These are phyloP conservation scores for rabbit (Oryctolagus cuniculus) DNA, from an alignment of 2,113 vertebrate genomes.

Conservation along the genomic window mOryCun1.1 NC_091444.1:31400501-31401000, in stretches of 20 bases:
- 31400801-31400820: not conserved
- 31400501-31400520: constrained; percentile 5
- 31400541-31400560: not conserved
- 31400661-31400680: not conserved
- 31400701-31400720: not conserved
- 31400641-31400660: not conserved
- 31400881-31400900: not conserved
- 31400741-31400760: not conserved
- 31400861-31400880: not conserved
- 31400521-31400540: constrained; percentile 11
- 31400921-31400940: not conserved
- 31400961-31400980: not conserved
- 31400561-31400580: not conserved
- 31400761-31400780: not conserved
- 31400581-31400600: not conserved
- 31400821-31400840: not conserved
- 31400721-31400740: not conserved
- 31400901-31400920: not conserved
- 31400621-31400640: not conserved
- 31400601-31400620: not conserved
- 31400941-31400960: not conserved
- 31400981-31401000: not conserved
- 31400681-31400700: not conserved
- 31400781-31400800: not conserved
- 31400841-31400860: not conserved